Percentiles rank a stretch among this genome's conserved stretches.
Conservation (phyloP, 2,797 vertebrate species). For the Lithobates pipiens region DNA sequence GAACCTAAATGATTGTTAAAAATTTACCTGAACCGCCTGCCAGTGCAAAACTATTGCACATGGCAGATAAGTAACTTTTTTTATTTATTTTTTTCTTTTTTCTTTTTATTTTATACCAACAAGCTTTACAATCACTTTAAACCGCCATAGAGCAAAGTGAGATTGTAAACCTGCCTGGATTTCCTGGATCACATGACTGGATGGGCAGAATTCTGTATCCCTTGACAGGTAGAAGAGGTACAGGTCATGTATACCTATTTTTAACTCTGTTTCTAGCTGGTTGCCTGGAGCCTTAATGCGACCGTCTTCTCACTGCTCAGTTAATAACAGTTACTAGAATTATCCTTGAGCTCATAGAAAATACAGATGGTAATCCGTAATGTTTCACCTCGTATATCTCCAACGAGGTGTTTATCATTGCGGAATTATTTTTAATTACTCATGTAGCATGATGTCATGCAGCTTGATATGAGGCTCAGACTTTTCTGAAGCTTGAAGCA, state of each 20-base stretch:
- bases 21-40: too few relatives aligned
- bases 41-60: too few relatives aligned
- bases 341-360: not conserved
- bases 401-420: not conserved
- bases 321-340: not conserved
- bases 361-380: not conserved
- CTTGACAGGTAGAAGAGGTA: not conserved
- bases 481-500: conserved; percentile 19
- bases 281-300: not conserved
- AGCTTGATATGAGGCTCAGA: not conserved
- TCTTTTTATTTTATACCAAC: too few relatives aligned
- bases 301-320: not conserved
- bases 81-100: too few relatives aligned
- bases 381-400: not conserved
- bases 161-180: too few relatives aligned
- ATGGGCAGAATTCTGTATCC: too few relatives aligned
- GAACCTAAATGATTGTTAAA: too few relatives aligned
- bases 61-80: too few relatives aligned
- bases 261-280: not conserved
- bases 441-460: conserved; percentile 10
- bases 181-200: too few relatives aligned
- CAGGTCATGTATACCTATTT: not conserved
- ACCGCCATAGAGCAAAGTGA: too few relatives aligned
- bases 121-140: too few relatives aligned
- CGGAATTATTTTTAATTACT: conserved; percentile 10